phyloP scores from a whole-genome alignment of 2,888 invertebrate species.

The Busseola fusca region DNA sequence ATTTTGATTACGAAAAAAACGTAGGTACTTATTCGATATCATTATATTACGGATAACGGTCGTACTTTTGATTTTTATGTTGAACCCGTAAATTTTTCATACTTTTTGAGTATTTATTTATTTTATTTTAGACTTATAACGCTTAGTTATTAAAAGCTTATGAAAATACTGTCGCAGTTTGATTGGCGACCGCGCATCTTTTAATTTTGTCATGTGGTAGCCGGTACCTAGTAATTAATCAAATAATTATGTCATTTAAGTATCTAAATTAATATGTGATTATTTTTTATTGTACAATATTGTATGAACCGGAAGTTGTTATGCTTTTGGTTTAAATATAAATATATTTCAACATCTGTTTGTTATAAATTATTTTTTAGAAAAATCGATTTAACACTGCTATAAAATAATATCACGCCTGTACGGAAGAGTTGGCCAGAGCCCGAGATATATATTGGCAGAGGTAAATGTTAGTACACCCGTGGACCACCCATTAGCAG shows the following conservation, averaged over 20 bases:
- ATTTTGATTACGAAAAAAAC: conserved; percentile 15
- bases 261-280: conserved; percentile 43
- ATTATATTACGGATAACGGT: conserved; percentile 7
- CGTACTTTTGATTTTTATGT: conserved; percentile 1
- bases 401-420: not conserved
- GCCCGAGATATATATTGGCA: not conserved
- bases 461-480: not conserved
- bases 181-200: not conserved
- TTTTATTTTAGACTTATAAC: conserved; percentile 6
- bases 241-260: not conserved
- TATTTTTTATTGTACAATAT: conserved; percentile 35
- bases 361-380: not conserved
- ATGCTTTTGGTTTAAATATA: conserved; percentile 24
- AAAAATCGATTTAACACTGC: not conserved
- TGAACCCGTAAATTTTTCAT: conserved; percentile 16
- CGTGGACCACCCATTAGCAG: not conserved
- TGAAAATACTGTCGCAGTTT: not conserved
- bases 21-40: conserved; percentile 1
- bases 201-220: conserved; percentile 13
- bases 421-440: not conserved
- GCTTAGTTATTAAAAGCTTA: not conserved
- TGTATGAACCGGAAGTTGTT: conserved; percentile 39
- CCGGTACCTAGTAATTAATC: not conserved
- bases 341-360: conserved; percentile 11
- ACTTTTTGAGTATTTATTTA: conserved; percentile 23